These are phyloP conservation scores for Antrozous pallidus DNA, from an alignment of 2,797 vertebrate species.

Conservation along the genomic window DNA sequence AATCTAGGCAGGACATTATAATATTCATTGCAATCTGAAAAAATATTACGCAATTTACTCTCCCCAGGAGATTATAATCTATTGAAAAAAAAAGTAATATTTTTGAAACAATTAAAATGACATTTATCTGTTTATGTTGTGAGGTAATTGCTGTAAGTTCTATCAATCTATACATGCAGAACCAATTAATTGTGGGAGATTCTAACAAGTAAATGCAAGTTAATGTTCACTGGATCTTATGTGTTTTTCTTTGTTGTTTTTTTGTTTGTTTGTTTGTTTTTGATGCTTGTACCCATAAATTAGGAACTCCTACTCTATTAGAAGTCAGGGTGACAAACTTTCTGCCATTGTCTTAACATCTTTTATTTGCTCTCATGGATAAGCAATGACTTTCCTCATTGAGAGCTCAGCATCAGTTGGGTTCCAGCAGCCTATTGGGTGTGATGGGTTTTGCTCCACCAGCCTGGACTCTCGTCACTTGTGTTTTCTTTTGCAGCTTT, in stretches of 20 bases:
- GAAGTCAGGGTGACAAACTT: background rate
- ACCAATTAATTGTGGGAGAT: background rate
- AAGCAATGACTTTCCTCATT: background rate
- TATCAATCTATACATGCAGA: background rate
- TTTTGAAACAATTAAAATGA: conserved; percentile 4
- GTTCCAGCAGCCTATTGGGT: background rate
- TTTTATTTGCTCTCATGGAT: background rate
- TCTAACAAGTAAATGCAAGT: background rate
- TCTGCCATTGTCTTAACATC: background rate
- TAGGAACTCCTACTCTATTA: background rate
- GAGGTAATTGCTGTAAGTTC: background rate
- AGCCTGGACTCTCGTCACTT: background rate
- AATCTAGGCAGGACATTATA: background rate
- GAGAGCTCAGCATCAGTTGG: background rate
- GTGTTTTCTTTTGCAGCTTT: background rate
- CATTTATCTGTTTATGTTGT: background rate
- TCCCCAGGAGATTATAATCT: background rate
- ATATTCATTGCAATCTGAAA: background rate
- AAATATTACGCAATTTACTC: background rate
- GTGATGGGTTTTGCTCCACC: background rate
- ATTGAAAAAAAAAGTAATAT: background rate
- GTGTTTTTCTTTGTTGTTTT: background rate
- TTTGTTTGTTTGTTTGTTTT: background rate
- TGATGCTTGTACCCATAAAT: background rate
- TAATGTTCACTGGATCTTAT: background rate